Evolutionary conservation across 2,797 vertebrate species (phyloP), one percentile per base, ranked within the genome.

Genomic region (Acipenser ruthenus): DNA sequence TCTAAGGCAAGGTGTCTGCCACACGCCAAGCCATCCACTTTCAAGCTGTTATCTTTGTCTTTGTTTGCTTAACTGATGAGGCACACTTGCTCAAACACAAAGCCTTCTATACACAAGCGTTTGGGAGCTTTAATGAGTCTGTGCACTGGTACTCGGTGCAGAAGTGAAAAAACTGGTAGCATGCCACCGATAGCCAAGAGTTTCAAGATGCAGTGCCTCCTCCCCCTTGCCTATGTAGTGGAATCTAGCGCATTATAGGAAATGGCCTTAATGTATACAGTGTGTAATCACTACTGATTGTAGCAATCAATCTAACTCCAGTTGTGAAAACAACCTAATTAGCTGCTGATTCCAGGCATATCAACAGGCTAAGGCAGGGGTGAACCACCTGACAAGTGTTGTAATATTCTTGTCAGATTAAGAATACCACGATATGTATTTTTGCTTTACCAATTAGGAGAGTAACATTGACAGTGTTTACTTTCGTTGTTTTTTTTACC

Each of bases 21-120:
- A n/a, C 55, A 12, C 13, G 64, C 55, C 55, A 13, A 58, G 55
- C 7, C 13, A 58, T 11, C 7, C 13, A 47, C 55, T 59, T 11
- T 47, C 64, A 37, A 65, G 12, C 53, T 51, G 50, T 65, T 65
- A 65, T 55, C 64, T 23, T 13, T 5, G 37, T 49, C 37, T 37
- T 65, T 65, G 37, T 56, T 65, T 58, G 55, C 64, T 58, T 49
- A 65, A 58, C 53, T 65, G 47, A 49, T n/a, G 9, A 65, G 11
- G 56, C 7, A 48, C 53, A 37, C 52, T 55, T 53, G 56, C 55
- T 58, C 64, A 51, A 4, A 18, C 63, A 7, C 49, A n/a, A 37
- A 37, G 37, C 37, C 37, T 37, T 37, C 37, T 12, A 13, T 13
- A n/a, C 12, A 58, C 55, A 11, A 7, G 55, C 55, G 6, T n/a